Base-by-base conservation (phyloP, 53 echinoderm and acorn worm species). In the Crossaster papposus region DNA sequence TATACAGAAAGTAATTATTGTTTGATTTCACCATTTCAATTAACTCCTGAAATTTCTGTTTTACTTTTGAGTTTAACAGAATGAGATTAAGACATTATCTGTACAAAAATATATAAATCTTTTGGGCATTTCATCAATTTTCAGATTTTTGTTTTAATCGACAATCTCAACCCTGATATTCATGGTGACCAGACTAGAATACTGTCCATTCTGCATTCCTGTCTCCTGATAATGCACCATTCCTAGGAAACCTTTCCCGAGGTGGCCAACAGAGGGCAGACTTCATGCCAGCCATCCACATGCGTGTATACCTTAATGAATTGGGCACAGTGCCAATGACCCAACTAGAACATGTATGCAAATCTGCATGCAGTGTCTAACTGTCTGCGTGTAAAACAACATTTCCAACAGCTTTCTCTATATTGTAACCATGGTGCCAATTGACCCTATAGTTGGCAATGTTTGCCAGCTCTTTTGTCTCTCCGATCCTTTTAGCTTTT, bases 371-470 rank as follows among this genome's bases (percentile, higher is more conserved):
- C 12, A 68, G 28, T 68, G 26, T 23, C 24, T 14, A 24, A 24
- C n/a, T 0, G 68, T 28, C 26, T 28, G 28, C n/a, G 28, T 14
- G 11, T 22, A 24, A n/a, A n/a, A n/a, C 6, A 18, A 26, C 26
- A n/a, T 72, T 64, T 83, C 38, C 52, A 1, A 44, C 12, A 18
- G 13, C 84, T 84, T 51, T 51, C 72, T 51, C 50, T 35, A 24
- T 35, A 24, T 31, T 30, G 84, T 84, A 71, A 37, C 84, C 84
- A 84, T 84, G 84, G 84, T 51, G 50, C 30, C 84, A 38, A 20
- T 31, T 84, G 84, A 84, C 84, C 84, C 84, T 20, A n/a, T n/a
- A n/a, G 65, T 84, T 71, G 84, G 72, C 70, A 84, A 36, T 84
- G 84, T 84, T 84, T 84, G 84, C 84, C 28, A 20, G 30, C 0